Base-by-base conservation (phyloP, 2,797 vertebrate species). In the Dicrostonyx torquatus region DNA sequence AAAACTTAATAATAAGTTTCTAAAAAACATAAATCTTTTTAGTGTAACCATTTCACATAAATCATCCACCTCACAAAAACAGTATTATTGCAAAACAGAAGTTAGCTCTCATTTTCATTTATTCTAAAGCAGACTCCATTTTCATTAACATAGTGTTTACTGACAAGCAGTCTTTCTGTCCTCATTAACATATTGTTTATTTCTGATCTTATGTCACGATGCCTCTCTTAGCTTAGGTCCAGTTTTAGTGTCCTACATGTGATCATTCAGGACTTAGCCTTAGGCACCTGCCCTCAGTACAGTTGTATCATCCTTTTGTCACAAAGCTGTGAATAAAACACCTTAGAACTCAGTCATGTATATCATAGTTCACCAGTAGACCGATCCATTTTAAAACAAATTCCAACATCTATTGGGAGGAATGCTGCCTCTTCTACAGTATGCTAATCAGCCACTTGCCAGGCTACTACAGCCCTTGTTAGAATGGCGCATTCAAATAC, bases 1-100 rank as follows among this genome's bases (percentile, higher is more conserved):
- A 87, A 58, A 68, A 87, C 90, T 87, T 78, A 68, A 43, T 62
- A 84, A 90, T 31, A 22, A 66, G 66, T 82, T 93, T 76, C 90
- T 0, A 80, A 89, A 76, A 73, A 72, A 5, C 26, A 43, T 84
- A 92, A 79, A n/a, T 91, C 48, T 75, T 76, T 40, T 80, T 2
- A 50, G 10, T 87, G 12, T 3, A 92, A 9, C 58, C 45, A 79
- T 0, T 48, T 91, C 53, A 91, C 34, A 50, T 40, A 77, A 37
- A 68, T 29, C 53, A 87, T 76, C 6, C 7, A 43, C 40, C 29
- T 70, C 34, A 53, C 45, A 92, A 50, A 53, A 60, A 50, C 40
- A 22, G 1, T 66, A 0, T 91, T 70, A 62, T 89, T 88, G 55
- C 58, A 55, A 91, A 91, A 53, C 14, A 6, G 1, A 90, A 15